Evolutionary conservation across 1,140 invertebrate genomes (phyloP), one percentile per base, ranked within the genome.

Genomic region (Micrasema longulum): DNA sequence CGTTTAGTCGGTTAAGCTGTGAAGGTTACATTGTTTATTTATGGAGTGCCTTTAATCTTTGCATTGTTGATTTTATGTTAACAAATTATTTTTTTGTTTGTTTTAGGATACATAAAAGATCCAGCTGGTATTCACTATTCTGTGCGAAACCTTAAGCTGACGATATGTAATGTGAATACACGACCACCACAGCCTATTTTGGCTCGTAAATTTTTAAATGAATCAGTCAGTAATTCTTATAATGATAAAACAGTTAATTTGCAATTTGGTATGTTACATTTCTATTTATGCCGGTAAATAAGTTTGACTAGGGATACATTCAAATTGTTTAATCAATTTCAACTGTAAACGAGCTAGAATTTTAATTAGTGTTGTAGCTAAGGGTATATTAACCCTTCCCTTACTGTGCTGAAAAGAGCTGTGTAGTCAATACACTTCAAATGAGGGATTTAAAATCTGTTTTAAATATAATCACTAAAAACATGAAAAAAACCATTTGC

Each of bases 131-230:
- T 87, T 48, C 83, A 86, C 10, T 88, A 92, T 71, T 84, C 85
- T 7, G 84, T 97, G n/a, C 90, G 90, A 73, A 93, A 94, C 77
- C 86, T 95, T n/a, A 91, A 91, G 71, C 84, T 97, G 70, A 89
- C 89, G 11, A 88, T 97, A 73, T 89, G 91, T 80, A 93, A 97
- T 85, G 90, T 97, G 36, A 91, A 92, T 80, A 86, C 87, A 77
- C 89, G 91, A 76, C 92, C 93, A 1, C 91, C 93, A n/a, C 92
- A 93, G 78, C 91, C 92, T n/a, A 88, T 90, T 47, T 78, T 94
- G 68, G 94, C 93, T 47, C 89, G 92, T 78, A 95, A 95, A 84
- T 90, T 95, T 82, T 85, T 97, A 26, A 95, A 93, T 80, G 93
- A 96, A 83, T 92, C 94, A 41, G 95, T 96, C 31, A 90, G 90